Evolutionary conservation across 2,888 invertebrate genomes (phyloP).

Genomic region (Aphrophora alni): DNA sequence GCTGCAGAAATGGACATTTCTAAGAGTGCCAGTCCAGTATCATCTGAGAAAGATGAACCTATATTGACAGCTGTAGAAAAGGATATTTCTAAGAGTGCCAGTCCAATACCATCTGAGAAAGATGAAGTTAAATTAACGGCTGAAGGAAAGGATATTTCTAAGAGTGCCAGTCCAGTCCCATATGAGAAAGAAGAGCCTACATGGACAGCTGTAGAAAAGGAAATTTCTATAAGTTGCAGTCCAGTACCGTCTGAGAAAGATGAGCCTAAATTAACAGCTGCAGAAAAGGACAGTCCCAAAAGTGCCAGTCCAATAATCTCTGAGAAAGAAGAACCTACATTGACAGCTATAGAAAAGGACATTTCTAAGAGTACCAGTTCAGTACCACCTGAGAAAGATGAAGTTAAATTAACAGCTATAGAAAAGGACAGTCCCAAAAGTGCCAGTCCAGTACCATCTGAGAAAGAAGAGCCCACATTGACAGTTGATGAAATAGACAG

Average conservation of each 20-base stretch:
- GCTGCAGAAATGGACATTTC: neutral
- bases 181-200: neutral
- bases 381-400: constrained; percentile 13
- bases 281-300: constrained; percentile 15
- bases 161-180: neutral
- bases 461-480: neutral
- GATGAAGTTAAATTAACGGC: neutral
- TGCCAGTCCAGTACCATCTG: neutral
- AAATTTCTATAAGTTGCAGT: neutral
- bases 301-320: neutral
- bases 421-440: neutral
- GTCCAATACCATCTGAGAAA: constrained; percentile 14
- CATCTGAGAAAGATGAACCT: neutral
- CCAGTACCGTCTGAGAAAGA: constrained; percentile 7
- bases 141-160: neutral
- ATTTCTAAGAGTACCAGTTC: neutral
- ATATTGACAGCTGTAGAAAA: neutral
- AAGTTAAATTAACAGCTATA: neutral
- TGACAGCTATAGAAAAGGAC: neutral
- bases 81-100: neutral
- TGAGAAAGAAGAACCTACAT: constrained; percentile 18
- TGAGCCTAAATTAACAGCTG: constrained; percentile 6
- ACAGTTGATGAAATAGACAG: neutral
- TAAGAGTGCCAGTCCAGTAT: neutral
- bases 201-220: neutral